Percentiles rank a stretch among this genome's conserved stretches.
Conservation (phyloP, 2,113 vertebrate species). For the Notarius lentiginosus region DNA sequence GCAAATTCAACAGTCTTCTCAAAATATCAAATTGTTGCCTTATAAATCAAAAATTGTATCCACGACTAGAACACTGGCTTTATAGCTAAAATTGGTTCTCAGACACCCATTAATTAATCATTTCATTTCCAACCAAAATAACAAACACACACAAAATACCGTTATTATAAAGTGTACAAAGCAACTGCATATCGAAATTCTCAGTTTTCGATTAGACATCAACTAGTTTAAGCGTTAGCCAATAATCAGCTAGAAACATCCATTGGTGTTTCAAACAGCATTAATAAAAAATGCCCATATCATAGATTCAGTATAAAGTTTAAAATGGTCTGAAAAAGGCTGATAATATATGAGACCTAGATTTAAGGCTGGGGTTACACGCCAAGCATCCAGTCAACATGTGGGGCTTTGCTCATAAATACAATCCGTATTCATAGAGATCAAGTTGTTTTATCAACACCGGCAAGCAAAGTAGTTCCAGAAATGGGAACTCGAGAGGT, state of each 20-base stretch:
- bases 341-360: neutral
- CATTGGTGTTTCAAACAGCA: neutral
- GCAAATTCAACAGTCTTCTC: neutral
- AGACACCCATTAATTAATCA: neutral
- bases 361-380: neutral
- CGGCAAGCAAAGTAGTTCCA: neutral
- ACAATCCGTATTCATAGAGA: neutral
- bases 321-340: neutral
- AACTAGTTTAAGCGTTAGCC: neutral
- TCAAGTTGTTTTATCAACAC: neutral
- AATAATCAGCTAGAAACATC: neutral
- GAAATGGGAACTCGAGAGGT: neutral
- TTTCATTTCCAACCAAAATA: neutral
- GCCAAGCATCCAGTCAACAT: neutral
- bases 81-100: neutral
- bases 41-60: neutral
- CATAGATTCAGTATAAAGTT: neutral
- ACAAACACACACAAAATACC: neutral
- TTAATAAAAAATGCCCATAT: constrained; percentile 9
- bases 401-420: neutral
- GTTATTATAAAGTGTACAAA: constrained; percentile 3
- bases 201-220: neutral
- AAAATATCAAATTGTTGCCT: too few species aligned
- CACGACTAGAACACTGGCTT: neutral
- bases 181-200: too few species aligned